Conservation (phyloP, 2,113 vertebrate genomes). For the Oreochromis tanganicae region DNA sequence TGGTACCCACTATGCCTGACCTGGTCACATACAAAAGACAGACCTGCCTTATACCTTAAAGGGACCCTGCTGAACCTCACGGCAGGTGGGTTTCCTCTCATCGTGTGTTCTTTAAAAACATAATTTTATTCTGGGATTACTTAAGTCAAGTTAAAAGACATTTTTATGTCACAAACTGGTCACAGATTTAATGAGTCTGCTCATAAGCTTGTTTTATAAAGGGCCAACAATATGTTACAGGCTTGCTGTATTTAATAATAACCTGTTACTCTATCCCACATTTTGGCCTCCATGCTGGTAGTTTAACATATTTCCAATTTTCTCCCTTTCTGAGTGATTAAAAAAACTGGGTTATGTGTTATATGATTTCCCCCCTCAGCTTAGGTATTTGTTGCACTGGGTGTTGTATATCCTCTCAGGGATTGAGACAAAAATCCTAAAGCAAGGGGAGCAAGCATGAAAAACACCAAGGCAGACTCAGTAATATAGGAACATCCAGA, state of each 20-base stretch:
- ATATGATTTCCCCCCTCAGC: not conserved
- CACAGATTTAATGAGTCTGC: not conserved
- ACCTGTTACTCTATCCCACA: too few relatives aligned
- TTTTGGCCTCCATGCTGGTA: too few relatives aligned
- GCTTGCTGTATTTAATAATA: not conserved
- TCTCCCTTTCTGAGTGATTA: not conserved
- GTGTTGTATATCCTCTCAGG: not conserved
- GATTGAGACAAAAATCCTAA: not conserved
- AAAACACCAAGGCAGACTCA: not conserved
- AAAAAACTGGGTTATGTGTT: accelerated
- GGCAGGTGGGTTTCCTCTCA: conserved; percentile 1
- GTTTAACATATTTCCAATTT: too few relatives aligned
- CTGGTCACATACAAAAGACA: conserved; percentile 62
- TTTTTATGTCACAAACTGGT: not conserved
- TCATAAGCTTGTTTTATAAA: not conserved
- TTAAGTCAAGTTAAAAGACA: not conserved
- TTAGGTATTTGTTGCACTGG: not conserved
- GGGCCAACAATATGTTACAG: accelerated
- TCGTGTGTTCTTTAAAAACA: not conserved
- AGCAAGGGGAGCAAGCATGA: not conserved
- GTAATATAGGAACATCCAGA: not conserved
- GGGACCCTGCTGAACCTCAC: not conserved
- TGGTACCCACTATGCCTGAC: conserved; percentile 78
- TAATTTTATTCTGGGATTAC: not conserved
- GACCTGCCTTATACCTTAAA: conserved; percentile 71